Conservation (phyloP, 2,113 vertebrate genomes). For the Sapayoa aenigma region DNA sequence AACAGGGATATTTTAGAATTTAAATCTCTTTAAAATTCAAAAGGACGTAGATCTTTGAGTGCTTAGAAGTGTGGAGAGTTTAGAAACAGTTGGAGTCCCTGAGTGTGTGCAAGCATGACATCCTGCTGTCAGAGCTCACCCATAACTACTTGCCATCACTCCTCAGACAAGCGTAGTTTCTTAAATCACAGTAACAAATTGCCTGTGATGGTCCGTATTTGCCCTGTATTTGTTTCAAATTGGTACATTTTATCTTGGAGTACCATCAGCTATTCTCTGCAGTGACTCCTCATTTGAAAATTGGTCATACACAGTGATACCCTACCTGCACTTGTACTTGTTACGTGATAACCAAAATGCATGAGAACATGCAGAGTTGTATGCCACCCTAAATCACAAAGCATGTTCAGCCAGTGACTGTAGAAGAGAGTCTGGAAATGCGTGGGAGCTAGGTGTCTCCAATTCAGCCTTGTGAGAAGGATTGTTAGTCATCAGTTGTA, state of each 20-base stretch:
- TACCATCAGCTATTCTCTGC: background rate
- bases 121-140: background rate
- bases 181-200: background rate
- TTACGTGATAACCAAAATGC: background rate
- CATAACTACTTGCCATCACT: background rate
- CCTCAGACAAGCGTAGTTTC: background rate
- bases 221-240: background rate
- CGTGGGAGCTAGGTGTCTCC: background rate
- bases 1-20: background rate
- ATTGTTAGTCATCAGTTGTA: background rate
- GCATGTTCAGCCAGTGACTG: background rate
- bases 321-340: background rate
- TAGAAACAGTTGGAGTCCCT: background rate
- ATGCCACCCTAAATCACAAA: background rate
- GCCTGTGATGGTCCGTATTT: background rate
- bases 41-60: background rate
- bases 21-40: background rate
- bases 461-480: background rate
- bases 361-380: background rate
- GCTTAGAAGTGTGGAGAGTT: background rate
- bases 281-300: background rate
- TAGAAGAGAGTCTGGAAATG: background rate
- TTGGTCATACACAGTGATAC: background rate
- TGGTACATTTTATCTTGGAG: background rate
- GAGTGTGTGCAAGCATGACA: background rate